phyloP scores from a whole-genome alignment of 2,888 invertebrate genomes.

The Amphimallon solstitiale region DNA sequence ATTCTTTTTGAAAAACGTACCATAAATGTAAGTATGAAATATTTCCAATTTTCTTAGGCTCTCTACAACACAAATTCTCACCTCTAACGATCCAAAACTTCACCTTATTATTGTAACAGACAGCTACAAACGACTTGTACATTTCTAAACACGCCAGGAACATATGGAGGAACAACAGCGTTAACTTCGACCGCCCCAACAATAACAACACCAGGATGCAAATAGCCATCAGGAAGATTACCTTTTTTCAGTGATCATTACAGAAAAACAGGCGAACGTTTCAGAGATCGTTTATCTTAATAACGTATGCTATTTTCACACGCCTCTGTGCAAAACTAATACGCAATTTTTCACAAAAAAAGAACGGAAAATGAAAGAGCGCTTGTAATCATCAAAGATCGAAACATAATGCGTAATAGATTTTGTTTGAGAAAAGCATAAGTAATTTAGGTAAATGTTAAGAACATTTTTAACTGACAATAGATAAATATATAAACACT shows the following conservation, averaged over 20 bases:
- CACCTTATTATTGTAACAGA: conserved; percentile 48
- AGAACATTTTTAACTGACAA: too few relatives aligned
- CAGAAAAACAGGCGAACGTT: conserved; percentile 29
- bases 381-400: conserved; percentile 3
- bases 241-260: conserved; percentile 34
- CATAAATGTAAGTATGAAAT: conserved; percentile 13
- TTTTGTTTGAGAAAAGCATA: too few relatives aligned
- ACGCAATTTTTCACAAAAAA: conserved; percentile 26
- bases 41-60: conserved; percentile 18
- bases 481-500: too few relatives aligned
- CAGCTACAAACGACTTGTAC: conserved; percentile 45
- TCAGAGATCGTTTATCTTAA: conserved; percentile 39
- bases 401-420: neutral
- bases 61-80: conserved; percentile 17
- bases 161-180: conserved; percentile 25
- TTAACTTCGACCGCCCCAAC: conserved; percentile 14
- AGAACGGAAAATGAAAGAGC: conserved; percentile 3
- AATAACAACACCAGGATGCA: conserved; percentile 34
- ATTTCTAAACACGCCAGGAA: conserved; percentile 28
- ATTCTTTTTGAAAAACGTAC: neutral
- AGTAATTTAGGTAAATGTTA: too few relatives aligned
- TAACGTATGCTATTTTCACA: conserved; percentile 36
- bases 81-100: conserved; percentile 37
- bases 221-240: conserved; percentile 36
- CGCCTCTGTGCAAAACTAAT: conserved; percentile 16